Percentiles rank a stretch among this genome's conserved stretches.
Evolutionary conservation across 2,797 vertebrate species (phyloP).

Genomic region (Aythya fuligula): DNA sequence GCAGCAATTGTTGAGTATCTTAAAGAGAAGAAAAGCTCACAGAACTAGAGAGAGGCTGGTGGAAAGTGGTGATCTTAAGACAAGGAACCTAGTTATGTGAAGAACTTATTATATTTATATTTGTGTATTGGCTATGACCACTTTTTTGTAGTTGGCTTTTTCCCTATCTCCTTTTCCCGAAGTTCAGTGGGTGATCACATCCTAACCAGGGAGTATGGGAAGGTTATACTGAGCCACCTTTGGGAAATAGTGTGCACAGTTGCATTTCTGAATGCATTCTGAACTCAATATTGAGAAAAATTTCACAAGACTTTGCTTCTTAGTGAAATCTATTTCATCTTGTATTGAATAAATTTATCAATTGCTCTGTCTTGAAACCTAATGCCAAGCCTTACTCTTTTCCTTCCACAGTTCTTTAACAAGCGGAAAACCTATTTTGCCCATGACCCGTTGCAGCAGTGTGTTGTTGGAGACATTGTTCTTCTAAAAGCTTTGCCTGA

Average conservation of each 20-base stretch:
- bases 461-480: slow-evolving; percentile 91
- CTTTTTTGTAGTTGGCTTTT: not conserved
- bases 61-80: not conserved
- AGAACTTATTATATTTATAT: not conserved
- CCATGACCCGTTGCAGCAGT: slow-evolving; percentile 90
- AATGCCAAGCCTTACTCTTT: not conserved
- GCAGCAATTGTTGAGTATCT: not conserved
- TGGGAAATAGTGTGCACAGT: not conserved
- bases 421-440: slow-evolving; percentile 98
- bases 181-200: not conserved
- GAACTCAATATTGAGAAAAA: not conserved
- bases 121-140: not conserved
- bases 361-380: not conserved
- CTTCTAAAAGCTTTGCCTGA: slow-evolving; percentile 91
- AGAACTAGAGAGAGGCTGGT: not conserved
- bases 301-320: not conserved
- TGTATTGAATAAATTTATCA: not conserved
- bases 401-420: slow-evolving; percentile 89
- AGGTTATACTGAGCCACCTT: not conserved
- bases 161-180: not conserved
- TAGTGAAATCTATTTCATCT: not conserved
- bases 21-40: not conserved
- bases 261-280: not conserved
- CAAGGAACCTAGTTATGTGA: not conserved
- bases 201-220: not conserved